Conservation (phyloP, 2,888 invertebrate species). For the Cheiracanthium punctorium region DNA sequence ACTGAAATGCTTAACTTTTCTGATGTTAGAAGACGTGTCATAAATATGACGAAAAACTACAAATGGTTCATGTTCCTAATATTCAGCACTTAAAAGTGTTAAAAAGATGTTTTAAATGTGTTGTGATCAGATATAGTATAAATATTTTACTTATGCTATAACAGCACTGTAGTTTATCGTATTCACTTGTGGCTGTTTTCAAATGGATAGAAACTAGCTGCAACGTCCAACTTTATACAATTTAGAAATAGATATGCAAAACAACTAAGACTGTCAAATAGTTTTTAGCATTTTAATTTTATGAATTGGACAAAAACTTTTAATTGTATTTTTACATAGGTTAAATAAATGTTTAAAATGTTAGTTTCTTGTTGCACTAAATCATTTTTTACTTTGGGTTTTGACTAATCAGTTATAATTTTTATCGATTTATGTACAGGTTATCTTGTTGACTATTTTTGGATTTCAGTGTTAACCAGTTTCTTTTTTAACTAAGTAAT, state of each 20-base stretch:
- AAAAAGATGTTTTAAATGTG: slow-evolving; percentile 57
- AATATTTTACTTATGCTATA: slow-evolving; percentile 61
- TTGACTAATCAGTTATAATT: no score
- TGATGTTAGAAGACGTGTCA: slow-evolving; percentile 46
- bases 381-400: no score
- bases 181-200: slow-evolving; percentile 12
- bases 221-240: slow-evolving; percentile 57
- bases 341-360: not conserved
- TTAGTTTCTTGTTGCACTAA: not conserved
- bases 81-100: slow-evolving; percentile 65
- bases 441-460: no score
- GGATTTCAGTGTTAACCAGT: no score
- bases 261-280: slow-evolving; percentile 1
- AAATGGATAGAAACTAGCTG: slow-evolving; percentile 36
- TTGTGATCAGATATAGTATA: slow-evolving; percentile 65
- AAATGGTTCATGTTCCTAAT: slow-evolving; percentile 68
- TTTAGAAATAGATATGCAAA: slow-evolving; percentile 24
- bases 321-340: no score
- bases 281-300: not conserved
- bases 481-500: no score
- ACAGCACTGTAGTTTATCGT: slow-evolving; percentile 40
- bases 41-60: slow-evolving; percentile 61
- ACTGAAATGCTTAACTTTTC: slow-evolving; percentile 51
- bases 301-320: not conserved
- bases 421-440: no score